Evolutionary conservation across 92 coral and sea anemone genomes (phyloP).

Genomic region (Zoanthus sociatus): DNA sequence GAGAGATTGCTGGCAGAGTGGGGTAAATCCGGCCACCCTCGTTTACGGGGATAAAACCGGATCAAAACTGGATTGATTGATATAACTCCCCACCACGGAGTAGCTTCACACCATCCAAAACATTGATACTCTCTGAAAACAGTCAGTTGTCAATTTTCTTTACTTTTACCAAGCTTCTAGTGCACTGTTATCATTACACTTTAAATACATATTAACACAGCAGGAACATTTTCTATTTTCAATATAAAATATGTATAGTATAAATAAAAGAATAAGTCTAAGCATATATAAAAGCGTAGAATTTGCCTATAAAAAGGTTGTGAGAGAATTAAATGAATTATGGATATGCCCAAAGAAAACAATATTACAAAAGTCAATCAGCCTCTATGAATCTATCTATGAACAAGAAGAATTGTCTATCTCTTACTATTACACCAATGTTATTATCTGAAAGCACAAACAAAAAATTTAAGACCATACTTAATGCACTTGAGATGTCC

Average conservation of each 20-base stretch:
- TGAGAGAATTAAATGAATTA: not conserved
- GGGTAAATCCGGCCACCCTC: too few species aligned
- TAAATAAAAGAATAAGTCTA: not conserved
- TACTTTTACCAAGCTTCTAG: not conserved
- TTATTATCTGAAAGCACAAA: too few species aligned
- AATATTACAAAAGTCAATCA: not conserved
- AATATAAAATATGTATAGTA: not conserved
- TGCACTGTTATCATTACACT: conserved; percentile 19
- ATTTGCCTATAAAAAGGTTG: not conserved
- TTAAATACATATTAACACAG: conserved; percentile 3
- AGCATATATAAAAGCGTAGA: not conserved
- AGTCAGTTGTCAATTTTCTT: not conserved
- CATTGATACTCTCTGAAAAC: conserved; percentile 13
- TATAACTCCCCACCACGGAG: not conserved
- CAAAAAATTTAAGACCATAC: too few species aligned
- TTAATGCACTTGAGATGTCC: too few species aligned
- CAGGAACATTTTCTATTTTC: conserved; percentile 14
- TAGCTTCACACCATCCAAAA: conserved; percentile 12
- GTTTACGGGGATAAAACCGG: too few species aligned
- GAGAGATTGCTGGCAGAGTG: too few species aligned
- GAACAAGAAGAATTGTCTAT: not conserved
- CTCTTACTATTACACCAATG: too few species aligned
- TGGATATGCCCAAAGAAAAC: not conserved
- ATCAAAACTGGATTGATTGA: too few species aligned
- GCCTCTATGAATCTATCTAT: not conserved